phyloP scores from a whole-genome alignment of 2,888 invertebrate genomes.

The Tetropium fuscum region DNA sequence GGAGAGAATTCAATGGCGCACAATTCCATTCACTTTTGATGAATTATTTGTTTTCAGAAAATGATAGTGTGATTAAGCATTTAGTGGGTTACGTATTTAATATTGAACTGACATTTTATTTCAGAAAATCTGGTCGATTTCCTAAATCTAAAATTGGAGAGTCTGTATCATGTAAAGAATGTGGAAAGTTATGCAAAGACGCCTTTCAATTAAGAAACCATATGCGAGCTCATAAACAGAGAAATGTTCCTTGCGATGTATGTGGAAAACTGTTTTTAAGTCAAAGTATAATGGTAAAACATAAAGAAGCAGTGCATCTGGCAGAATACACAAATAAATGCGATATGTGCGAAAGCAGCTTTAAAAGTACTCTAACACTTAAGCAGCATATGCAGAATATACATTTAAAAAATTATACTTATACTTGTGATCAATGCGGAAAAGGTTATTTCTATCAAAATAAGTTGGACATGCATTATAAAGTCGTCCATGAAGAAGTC shows the following conservation, averaged over 20 bases:
- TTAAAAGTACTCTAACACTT: conserved; percentile 20
- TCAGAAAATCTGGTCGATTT: background rate
- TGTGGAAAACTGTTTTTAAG: conserved; percentile 44
- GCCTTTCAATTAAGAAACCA: conserved; percentile 36
- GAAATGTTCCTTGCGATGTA: conserved; percentile 42
- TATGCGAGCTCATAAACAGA: conserved; percentile 38
- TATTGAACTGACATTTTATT: conserved; percentile 9
- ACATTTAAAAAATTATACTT: conserved; percentile 10
- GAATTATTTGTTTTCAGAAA: too few relatives aligned
- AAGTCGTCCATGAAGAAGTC: conserved; percentile 36
- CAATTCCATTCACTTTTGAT: too few relatives aligned
- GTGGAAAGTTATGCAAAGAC: conserved; percentile 37
- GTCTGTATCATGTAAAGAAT: conserved; percentile 37
- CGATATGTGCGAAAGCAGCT: conserved; percentile 41
- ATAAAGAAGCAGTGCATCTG: conserved; percentile 33
- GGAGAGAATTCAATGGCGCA: too few relatives aligned
- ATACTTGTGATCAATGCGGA: conserved; percentile 8
- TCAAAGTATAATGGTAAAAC: conserved; percentile 31
- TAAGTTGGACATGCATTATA: conserved; percentile 40
- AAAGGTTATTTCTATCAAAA: conserved; percentile 10
- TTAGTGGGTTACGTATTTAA: too few relatives aligned
- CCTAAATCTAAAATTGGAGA: conserved; percentile 2
- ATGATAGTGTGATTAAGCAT: too few relatives aligned
- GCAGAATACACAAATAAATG: conserved; percentile 37
- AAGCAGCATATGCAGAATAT: conserved; percentile 12